phyloP scores from a whole-genome alignment of 23 tunicate genomes.

The Botrylloides violaceus region DNA sequence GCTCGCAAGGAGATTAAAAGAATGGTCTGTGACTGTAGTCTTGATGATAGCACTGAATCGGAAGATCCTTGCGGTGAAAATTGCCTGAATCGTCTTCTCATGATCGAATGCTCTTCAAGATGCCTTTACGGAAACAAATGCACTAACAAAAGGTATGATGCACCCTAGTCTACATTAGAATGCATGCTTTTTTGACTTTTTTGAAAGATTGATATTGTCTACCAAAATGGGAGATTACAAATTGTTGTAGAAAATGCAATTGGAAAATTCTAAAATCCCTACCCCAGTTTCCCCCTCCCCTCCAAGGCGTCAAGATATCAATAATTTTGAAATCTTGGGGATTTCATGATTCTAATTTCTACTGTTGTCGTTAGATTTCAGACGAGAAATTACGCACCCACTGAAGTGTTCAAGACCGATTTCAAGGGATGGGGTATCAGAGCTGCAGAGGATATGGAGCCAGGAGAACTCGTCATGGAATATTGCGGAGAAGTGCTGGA shows the following conservation, averaged over 20 bases:
- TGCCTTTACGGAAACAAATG: slow-evolving; percentile 65
- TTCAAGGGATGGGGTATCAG: slow-evolving; percentile 89
- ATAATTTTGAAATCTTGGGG: no score
- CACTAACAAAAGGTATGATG: slow-evolving; percentile 68
- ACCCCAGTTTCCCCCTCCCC: no score
- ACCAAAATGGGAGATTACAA: no score
- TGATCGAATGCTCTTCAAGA: slow-evolving; percentile 86
- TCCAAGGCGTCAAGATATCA: no score
- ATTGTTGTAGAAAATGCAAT: no score
- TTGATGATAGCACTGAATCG: slow-evolving; percentile 24
- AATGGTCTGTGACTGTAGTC: slow-evolving; percentile 76
- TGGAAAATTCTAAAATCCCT: background rate
- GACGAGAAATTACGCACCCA: slow-evolving; percentile 40
- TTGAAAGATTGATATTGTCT: no score
- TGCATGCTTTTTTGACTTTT: no score
- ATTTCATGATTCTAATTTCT: no score
- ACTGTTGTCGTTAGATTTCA: slow-evolving; percentile 57
- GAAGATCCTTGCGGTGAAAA: slow-evolving; percentile 67
- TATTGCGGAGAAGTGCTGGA: slow-evolving; percentile 92
- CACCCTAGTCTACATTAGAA: no score
- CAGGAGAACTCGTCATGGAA: slow-evolving; percentile 83
- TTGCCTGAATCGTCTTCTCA: slow-evolving; percentile 78
- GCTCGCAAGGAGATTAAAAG: slow-evolving; percentile 80
- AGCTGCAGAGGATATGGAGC: slow-evolving; percentile 30
- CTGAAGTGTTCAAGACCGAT: slow-evolving; percentile 74